Base-by-base conservation (phyloP, 2,113 vertebrate species). In the Australoheros scitulus region DNA sequence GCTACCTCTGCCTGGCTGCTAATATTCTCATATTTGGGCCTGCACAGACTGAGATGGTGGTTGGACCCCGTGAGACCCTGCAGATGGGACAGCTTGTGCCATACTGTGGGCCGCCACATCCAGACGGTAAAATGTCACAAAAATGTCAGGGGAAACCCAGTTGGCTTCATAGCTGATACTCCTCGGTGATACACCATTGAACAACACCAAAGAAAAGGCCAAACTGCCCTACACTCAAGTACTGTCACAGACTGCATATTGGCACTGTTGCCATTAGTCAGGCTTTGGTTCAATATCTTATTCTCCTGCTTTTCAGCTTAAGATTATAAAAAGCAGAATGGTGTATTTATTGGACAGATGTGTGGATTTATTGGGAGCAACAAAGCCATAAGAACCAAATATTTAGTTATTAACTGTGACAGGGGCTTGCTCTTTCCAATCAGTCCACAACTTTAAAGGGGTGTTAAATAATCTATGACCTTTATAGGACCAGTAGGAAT, bases 61-160 rank as follows among this genome's bases (percentile, higher is more conserved):
- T 52, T 56, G 76, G 83, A 61, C 86, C 86, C 88, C 85, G 20
- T 10, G 90, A 85, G 92, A 87, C 76, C 82, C 76, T 81, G 82
- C 89, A 91, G 92, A 94, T 89, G 91, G 92, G 90, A 84, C 90
- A 82, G 88, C 91, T 89, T 81, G 81, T 88, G 92, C 90, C 85
- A 65, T 84, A 50, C 90, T 75, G 83, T 70, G 78, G 89, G 72
- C 77, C 77, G n/a, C 79, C 87, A 77, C 90, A 89, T 89, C 92
- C 92, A 93, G 91, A 93, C 86, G 89, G 81, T 84, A 29, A 94
- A 94, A 93, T 94, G 93, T 92, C 93, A 94, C 81, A 91, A 88
- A 90, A 92, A 92, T 92, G 89, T 92, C 93, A 92, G 79, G 91
- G 89, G 93, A 89, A 74, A 77, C 85, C 85, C 83, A 60, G 78